These are phyloP conservation scores for Epistrophe eligans DNA, from an alignment of 2,888 invertebrate species.

Conservation along the genomic window DNA sequence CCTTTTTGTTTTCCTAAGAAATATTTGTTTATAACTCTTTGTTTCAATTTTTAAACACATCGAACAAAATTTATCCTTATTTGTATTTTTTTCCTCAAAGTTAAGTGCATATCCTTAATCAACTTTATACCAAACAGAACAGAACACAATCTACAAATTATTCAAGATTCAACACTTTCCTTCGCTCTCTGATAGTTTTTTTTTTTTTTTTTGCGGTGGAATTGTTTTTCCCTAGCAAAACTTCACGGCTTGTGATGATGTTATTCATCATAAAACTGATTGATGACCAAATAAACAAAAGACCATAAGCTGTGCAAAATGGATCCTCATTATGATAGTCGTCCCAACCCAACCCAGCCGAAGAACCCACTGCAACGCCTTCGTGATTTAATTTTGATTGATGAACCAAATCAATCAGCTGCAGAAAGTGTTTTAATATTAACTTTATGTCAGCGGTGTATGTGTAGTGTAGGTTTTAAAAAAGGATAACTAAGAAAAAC, in stretches of 20 bases:
- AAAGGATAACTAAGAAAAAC: background rate
- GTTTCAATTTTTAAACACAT: background rate
- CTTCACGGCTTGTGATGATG: conserved; percentile 26
- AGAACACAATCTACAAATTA: conserved; percentile 18
- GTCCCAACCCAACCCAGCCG: no score
- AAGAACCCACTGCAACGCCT: conserved; percentile 5
- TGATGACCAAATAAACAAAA: conserved; percentile 47
- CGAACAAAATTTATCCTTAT: background rate
- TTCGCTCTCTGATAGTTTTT: no score
- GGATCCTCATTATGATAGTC: conserved; percentile 24
- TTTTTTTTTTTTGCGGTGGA: conserved; percentile 2
- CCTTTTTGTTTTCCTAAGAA: background rate
- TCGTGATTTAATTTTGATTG: conserved; percentile 60
- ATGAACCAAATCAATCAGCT: conserved; percentile 69
- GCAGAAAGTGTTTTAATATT: conserved; percentile 51
- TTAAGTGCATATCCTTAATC: background rate
- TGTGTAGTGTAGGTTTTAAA: background rate
- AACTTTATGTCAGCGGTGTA: background rate
- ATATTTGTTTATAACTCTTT: background rate
- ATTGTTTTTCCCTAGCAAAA: background rate
- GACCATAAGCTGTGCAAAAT: conserved; percentile 35
- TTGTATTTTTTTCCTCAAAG: background rate
- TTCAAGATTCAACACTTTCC: conserved; percentile 26
- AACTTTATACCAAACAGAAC: background rate
- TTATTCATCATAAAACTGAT: conserved; percentile 45